Evolutionary conservation across 2,888 invertebrate species (phyloP), one percentile per base, ranked within the genome.

Genomic region (Melipona bicolor): DNA sequence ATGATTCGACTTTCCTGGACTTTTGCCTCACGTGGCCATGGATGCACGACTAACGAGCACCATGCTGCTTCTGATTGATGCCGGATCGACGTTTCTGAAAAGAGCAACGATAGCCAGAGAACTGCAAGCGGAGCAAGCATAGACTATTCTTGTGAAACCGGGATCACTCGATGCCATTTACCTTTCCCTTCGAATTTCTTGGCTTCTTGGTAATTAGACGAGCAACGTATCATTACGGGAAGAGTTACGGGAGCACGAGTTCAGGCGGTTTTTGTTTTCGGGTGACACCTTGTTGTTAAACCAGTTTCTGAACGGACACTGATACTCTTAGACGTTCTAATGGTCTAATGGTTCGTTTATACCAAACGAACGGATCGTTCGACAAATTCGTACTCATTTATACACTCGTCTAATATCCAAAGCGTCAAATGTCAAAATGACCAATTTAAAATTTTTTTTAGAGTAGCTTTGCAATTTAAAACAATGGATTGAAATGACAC

Each of bases 151-250:
- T 24, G 52, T 80, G 79, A 74, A 78, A 74, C 59, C 76, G 74
- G 5, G n/a, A 64, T 77, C 81, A 67, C 56, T 71, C 75, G 73
- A 59, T 85, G 87, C 77, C 83, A 81, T 83, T 87, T 83, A 69
- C 81, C 81, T 79, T 82, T 84, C 87, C 69, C 81, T 68, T 88
- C 83, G 81, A 83, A 83, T 87, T 80, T 73, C 83, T 80, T 52
- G 62, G 61, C 36, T 54, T 32, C 32, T 49, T 64, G 69, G 73
- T 67, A 83, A 87, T 86, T 86, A 87, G 71, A n/a, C 70, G 68
- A 65, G 62, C 87, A 83, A 32, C 81, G 76, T 82, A 71, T 85
- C 73, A 87, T 88, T 88, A 84, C 43, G n/a, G 73, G 69, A 74
- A 77, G 72, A 86, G 69, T 78, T 83, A 80, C 69, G 27, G 64